Evolutionary conservation across 2,113 vertebrate genomes (phyloP).

Genomic region (Bos indicus): DNA sequence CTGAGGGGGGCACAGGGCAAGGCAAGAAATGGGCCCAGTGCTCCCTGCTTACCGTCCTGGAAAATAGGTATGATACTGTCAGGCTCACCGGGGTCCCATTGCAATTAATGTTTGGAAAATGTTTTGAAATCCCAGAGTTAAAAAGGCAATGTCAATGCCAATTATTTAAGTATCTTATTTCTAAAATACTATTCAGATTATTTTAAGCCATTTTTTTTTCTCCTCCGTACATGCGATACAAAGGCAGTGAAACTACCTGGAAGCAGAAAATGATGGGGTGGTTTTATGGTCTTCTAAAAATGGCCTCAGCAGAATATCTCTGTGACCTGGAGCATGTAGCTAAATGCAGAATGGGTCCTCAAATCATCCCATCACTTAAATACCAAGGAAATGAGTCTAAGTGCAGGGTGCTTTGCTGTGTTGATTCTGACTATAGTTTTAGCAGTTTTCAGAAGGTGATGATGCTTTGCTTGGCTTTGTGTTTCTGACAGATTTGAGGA

Average conservation of each 20-base stretch:
- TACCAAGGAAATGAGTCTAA: not conserved
- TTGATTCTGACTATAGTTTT: not conserved
- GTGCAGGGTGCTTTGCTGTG: not conserved
- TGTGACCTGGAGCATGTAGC: not conserved
- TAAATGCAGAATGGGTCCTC: not conserved
- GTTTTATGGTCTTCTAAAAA: conserved; percentile 12
- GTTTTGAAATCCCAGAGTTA: conserved; percentile 54
- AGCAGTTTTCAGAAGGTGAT: not conserved
- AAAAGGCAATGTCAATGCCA: conserved; percentile 5
- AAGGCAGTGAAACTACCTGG: not conserved
- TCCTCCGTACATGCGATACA: not conserved
- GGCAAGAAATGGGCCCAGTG: conserved; percentile 35
- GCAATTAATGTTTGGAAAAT: conserved; percentile 59
- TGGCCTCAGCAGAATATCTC: not conserved
- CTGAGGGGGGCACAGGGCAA: conserved; percentile 49
- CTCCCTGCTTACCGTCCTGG: conserved; percentile 53
- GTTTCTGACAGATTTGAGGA: not conserved
- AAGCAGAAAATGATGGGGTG: not conserved
- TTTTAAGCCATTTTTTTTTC: not conserved
- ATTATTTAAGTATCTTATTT: conserved; percentile 39
- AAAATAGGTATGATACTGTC: conserved; percentile 65
- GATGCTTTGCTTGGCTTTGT: not conserved
- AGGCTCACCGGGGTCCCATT: conserved; percentile 5
- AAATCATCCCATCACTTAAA: not conserved
- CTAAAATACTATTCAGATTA: conserved; percentile 6